Evolutionary conservation across 2,888 invertebrate genomes (phyloP).

Genomic region (Rutpela maculata): DNA sequence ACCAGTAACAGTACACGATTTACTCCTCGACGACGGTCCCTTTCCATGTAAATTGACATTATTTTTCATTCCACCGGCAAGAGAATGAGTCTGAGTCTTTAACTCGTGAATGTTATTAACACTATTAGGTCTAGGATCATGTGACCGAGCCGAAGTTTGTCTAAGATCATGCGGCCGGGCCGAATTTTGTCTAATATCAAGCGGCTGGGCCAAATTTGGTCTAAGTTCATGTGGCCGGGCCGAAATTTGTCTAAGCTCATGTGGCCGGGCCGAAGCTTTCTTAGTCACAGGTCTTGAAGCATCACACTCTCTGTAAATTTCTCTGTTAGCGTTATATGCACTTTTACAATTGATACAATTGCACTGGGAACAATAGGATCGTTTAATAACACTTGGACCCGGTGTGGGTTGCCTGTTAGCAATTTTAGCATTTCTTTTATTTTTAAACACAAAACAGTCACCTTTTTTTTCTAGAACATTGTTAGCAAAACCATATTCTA

Average conservation of each 20-base stretch:
- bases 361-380: slow-evolving; percentile 33
- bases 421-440: slow-evolving; percentile 39
- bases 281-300: slow-evolving; percentile 13
- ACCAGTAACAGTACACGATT: slow-evolving; percentile 29
- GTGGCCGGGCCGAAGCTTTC: not conserved
- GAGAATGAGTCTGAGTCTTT: slow-evolving; percentile 19
- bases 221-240: not conserved
- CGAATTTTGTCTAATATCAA: not conserved
- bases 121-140: not conserved
- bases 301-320: not conserved
- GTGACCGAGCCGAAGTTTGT: not conserved
- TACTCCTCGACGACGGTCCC: slow-evolving; percentile 29
- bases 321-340: not conserved
- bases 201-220: not conserved
- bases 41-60: not conserved
- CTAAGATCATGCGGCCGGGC: not conserved
- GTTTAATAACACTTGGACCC: slow-evolving; percentile 37
- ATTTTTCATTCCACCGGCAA: slow-evolving; percentile 19
- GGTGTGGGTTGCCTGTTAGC: slow-evolving; percentile 49
- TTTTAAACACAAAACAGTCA: slow-evolving; percentile 59
- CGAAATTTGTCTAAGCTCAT: not conserved
- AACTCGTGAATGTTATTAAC: slow-evolving; percentile 6
- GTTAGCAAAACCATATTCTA: slow-evolving; percentile 63
- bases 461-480: slow-evolving; percentile 61
- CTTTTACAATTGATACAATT: slow-evolving; percentile 42